Base-by-base conservation (phyloP, 2,797 vertebrate species). In the Allobates femoralis region DNA sequence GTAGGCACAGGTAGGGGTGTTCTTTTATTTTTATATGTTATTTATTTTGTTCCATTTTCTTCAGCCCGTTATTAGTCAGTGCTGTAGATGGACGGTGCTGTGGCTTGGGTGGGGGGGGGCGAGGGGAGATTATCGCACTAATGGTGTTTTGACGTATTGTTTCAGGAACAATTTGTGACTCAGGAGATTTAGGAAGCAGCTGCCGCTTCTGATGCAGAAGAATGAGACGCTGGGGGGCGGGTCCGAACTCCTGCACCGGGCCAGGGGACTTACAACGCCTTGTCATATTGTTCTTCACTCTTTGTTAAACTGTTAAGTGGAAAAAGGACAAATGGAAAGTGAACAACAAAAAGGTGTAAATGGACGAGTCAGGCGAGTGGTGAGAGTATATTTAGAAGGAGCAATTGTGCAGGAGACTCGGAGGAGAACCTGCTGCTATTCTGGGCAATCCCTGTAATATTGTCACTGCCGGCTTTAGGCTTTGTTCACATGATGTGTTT, bases 101-200 rank as follows among this genome's bases (percentile, higher is more conserved):
- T 46, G 56, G 46, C 14, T 41, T 55, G 3, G 58, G 18, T 28
- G 58, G 62, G 53, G 26, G 60, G 62, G 53, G 28, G 55, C 14
- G 26, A 74, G 60, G 37, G 67, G 66, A 85, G 82, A 85, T 73
- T 80, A 85, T 58, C 32, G 66, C 15, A 19, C 86, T 91, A 64
- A 86, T 87, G 91, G 88, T 82, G 89, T 83, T 90, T 89, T 89
- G 90, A 89, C 80, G 0, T 85, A 53, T 51, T 18, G 74, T 69
- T 88, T 90, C 79, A 81, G 83, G 77, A 91, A 84, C 80, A 76
- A 89, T 89, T 84, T 81, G 78, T 11, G 16, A 84, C 69, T 81
- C 1, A 16, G 85, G 89, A 90, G 89, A 76, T 41, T 79, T 2
- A 0, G 55, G 86, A 84, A 90, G 83, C 91, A 92, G 91, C 91